Evolutionary conservation across 1,140 invertebrate genomes (phyloP).

Genomic region (Bombus vancouverensis): DNA sequence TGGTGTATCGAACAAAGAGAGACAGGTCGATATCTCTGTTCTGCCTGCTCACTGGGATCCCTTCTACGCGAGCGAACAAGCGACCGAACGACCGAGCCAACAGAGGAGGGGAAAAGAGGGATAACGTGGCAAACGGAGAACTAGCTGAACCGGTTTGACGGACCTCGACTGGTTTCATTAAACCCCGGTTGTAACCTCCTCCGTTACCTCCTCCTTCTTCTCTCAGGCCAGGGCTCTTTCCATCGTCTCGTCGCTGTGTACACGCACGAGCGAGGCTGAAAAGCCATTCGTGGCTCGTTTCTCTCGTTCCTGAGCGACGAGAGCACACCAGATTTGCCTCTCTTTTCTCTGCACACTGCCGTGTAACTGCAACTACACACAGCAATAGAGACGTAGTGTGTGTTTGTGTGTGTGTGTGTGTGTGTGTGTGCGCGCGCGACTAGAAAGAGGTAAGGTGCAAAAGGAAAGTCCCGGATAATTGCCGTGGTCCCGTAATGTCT

Average conservation of each 20-base stretch:
- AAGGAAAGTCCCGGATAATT: constrained; percentile 62
- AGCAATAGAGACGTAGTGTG: not conserved
- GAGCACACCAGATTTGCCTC: constrained; percentile 27
- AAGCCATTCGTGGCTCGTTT: constrained; percentile 56
- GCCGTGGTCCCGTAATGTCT: constrained; percentile 57
- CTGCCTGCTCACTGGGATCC: constrained; percentile 36
- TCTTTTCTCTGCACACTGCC: not conserved
- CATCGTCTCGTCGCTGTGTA: constrained; percentile 54
- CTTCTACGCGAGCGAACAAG: constrained; percentile 5
- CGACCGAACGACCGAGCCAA: not conserved
- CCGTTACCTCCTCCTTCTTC: constrained; percentile 45
- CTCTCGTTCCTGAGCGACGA: constrained; percentile 38
- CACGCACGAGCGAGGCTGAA: constrained; percentile 56
- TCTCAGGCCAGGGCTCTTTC: constrained; percentile 35
- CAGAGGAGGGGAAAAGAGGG: not conserved
- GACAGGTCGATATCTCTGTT: constrained; percentile 58
- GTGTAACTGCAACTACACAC: not conserved
- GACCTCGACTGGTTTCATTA: constrained; percentile 78
- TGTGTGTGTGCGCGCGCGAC: not conserved
- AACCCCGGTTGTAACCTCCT: constrained; percentile 76
- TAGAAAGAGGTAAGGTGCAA: constrained; percentile 50
- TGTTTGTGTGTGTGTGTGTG: not conserved
- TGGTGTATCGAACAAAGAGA: not conserved
- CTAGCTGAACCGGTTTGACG: constrained; percentile 77
- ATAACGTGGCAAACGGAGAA: constrained; percentile 65